Evolutionary conservation across 2,888 invertebrate species (phyloP), one percentile per base, ranked within the genome.

Genomic region (Koerneria pararmatus): DNA sequence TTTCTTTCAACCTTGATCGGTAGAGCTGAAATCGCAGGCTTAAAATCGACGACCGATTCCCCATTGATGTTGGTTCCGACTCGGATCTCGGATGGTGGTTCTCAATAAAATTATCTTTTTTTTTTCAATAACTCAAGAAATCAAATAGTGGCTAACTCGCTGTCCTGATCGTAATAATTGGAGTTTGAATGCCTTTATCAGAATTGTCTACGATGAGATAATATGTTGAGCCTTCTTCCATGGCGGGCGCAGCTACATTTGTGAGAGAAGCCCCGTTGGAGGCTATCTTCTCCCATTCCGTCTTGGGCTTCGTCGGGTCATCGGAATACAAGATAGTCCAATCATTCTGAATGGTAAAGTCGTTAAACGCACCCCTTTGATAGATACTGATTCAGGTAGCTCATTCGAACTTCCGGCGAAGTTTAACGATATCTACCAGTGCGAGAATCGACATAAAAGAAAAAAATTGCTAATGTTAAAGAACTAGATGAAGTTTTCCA

Each of bases 31-130:
- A 71, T 71, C 3, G 78, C 79, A 22, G 79, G 77, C 57, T 80
- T 79, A 74, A 81, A 81, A 59, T 79, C 79, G 31, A 81, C 66
- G 4, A 81, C 74, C 49, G 75, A 74, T 49, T 82, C 82, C 56
- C 79, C 80, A 65, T 82, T 80, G 60, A 81, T 79, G 69, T 79
- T 82, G 51, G 78, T 74, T 53, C 82, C 80, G 31, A 82, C 74
- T 1, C 77, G 75, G 34, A 79, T 72, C 41, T 80, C 78, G 35
- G 70, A 70, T 6, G 82, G 78, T n/a, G 80, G 79, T 49, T 77
- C 79, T 80, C 51, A 46, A 79, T 11, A 62, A 15, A 61, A 0
- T 57, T 2, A 57, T 24, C 32, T 49, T n/a, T n/a, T n/a, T n/a
- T n/a, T n/a, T n/a, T n/a, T 41, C 46, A 41, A 15, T 41, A 11